Base-by-base conservation (phyloP, 2,797 vertebrate genomes). In the Scleropages formosus region DNA sequence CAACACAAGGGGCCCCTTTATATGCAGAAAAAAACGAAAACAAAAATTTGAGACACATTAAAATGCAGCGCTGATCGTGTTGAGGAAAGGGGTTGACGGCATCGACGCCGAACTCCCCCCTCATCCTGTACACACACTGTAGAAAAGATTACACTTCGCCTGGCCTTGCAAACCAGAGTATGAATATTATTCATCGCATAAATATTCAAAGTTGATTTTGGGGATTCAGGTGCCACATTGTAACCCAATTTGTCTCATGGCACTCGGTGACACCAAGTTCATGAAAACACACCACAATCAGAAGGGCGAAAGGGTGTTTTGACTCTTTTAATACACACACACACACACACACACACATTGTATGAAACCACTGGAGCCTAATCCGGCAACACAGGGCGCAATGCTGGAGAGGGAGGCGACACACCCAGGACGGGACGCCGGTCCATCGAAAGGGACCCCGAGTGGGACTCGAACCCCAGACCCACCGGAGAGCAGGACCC, bases 151-250 rank as follows among this genome's bases (percentile, higher is more conserved):
- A 51, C 51, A 12, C 39, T 69, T 13, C 53, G 53, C 53, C 39
- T 44, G 31, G 10, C 70, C 60, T 60, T 24, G 46, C 44, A 60
- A 3, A 44, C 59, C 27, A 26, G 72, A 39, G 4, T 27, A 58
- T 44, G 53, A 27, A 59, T 72, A 60, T n/a, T 58, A 72, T 58
- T 72, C 59, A 44, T 53, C 72, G 24, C 58, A 58, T 70, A 72
- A 58, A 18, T 8, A 11, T 56, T 56, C 49, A 56, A 24, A n/a
- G 16, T 18, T 71, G 47, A 56, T 27, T 4, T 58, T 2, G 6
- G 31, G 31, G 31, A 31, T 31, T 39, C 22, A 51, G 67, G 22
- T 16, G 67, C 15, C 24, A 69, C 22, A 39, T 39, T 39, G 31
- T 39, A 39, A 39, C 31, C 31, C 31, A 69, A 16, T 69, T 69